These are phyloP conservation scores for Gastrophysa polygoni DNA, from an alignment of 2,888 invertebrate genomes.

Conservation along the genomic window DNA sequence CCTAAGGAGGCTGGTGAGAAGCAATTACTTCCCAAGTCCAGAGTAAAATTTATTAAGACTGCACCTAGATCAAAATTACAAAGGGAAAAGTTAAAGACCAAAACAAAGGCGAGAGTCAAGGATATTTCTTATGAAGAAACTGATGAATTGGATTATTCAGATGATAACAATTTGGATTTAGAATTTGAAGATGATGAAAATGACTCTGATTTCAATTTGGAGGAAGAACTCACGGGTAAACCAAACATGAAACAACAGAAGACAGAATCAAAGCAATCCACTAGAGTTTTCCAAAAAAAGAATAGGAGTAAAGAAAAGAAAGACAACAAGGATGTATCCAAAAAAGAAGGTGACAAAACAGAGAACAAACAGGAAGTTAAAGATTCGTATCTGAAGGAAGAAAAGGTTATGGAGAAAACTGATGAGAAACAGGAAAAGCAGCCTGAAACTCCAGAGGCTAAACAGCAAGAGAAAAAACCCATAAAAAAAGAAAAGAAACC, in stretches of 20 bases:
- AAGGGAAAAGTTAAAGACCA: constrained; percentile 21
- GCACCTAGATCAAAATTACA: constrained; percentile 17
- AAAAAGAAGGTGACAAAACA: constrained; percentile 21
- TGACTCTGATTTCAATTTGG: constrained; percentile 62
- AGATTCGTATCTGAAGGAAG: constrained; percentile 44
- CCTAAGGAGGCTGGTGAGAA: neutral
- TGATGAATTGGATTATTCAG: constrained; percentile 57
- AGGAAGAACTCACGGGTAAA: constrained; percentile 44
- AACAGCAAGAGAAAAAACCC: constrained; percentile 44
- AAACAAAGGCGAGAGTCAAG: constrained; percentile 24
- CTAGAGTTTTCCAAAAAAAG: constrained; percentile 12
- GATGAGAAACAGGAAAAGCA: constrained; percentile 48
- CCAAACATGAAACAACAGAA: constrained; percentile 41
- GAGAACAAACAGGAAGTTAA: constrained; percentile 23
- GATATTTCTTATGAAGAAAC: constrained; percentile 28
- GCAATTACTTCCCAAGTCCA: constrained; percentile 21
- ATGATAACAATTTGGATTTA: constrained; percentile 57
- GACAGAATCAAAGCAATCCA: constrained; percentile 27
- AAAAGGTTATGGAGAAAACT: constrained; percentile 46
- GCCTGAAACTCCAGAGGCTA: constrained; percentile 53
- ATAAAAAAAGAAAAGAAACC: constrained; percentile 59
- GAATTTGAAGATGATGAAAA: constrained; percentile 56
- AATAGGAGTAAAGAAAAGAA: constrained; percentile 15
- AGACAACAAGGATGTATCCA: constrained; percentile 17
- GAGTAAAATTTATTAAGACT: constrained; percentile 31